phyloP scores from a whole-genome alignment of 2,888 invertebrate species.

The Nephrotoma flavescens region DNA sequence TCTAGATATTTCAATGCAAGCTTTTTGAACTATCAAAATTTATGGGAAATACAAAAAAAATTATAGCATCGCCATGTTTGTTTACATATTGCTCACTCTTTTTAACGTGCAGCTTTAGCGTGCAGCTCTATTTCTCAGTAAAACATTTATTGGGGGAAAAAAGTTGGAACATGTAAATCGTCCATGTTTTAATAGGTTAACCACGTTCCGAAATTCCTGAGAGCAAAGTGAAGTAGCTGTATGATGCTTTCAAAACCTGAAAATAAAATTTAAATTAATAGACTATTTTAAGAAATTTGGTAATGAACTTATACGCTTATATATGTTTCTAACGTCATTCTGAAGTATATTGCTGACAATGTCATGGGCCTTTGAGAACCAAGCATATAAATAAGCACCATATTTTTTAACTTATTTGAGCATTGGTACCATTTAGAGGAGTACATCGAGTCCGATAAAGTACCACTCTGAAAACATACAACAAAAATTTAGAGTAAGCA shows the following conservation, averaged over 20 bases:
- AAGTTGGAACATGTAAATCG: too few relatives aligned
- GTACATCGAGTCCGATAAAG: slow-evolving; percentile 6
- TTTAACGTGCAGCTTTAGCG: too few relatives aligned
- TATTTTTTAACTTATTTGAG: slow-evolving; percentile 1
- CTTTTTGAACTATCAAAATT: too few relatives aligned
- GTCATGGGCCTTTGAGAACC: slow-evolving; percentile 5
- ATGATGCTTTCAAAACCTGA: background rate
- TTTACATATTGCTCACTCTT: too few relatives aligned
- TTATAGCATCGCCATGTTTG: too few relatives aligned
- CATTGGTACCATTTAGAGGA: slow-evolving; percentile 5
- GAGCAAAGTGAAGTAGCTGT: background rate
- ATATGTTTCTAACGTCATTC: background rate
- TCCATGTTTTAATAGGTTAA: background rate
- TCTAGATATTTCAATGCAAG: too few relatives aligned
- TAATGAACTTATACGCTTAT: background rate
- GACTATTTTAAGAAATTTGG: background rate
- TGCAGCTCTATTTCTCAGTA: too few relatives aligned
- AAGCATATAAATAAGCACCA: slow-evolving; percentile 3
- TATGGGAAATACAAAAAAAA: too few relatives aligned
- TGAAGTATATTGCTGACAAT: background rate
- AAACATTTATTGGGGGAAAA: too few relatives aligned
- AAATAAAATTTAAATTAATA: background rate
- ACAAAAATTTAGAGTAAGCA: background rate
- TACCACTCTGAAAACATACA: background rate
- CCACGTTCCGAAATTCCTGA: background rate